Evolutionary conservation across 2,797 vertebrate genomes (phyloP).

Genomic region (Manis javanica): DNA sequence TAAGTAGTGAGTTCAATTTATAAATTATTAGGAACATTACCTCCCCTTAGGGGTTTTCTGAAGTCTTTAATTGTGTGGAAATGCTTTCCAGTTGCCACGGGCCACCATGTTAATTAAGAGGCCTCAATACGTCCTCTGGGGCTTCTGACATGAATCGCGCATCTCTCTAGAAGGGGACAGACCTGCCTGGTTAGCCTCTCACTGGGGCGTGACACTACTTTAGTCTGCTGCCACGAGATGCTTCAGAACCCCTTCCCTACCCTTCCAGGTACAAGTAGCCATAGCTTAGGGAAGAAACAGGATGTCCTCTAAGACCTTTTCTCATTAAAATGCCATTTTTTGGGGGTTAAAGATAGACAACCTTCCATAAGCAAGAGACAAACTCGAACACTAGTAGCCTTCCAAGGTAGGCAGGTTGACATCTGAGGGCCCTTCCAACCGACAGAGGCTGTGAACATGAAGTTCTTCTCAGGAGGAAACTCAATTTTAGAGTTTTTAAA

Average conservation of each 20-base stretch:
- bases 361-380: not conserved
- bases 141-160: not conserved
- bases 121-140: constrained; percentile 44
- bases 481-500: not conserved
- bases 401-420: not conserved
- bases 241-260: not conserved
- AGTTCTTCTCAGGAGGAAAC: not conserved
- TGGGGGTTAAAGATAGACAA: not conserved
- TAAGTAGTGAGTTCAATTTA: constrained; percentile 72
- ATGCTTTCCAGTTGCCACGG: constrained; percentile 71
- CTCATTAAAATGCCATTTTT: constrained; percentile 11
- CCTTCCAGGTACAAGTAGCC: not conserved
- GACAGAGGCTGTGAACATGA: not conserved
- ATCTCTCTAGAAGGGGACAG: not conserved
- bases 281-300: not conserved
- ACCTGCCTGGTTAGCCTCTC: not conserved
- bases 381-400: not conserved
- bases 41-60: constrained; percentile 67
- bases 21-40: constrained; percentile 78
- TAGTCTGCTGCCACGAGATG: not conserved
- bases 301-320: not conserved
- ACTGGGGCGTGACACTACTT: not conserved
- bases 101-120: constrained; percentile 74
- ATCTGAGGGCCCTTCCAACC: not conserved
- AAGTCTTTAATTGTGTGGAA: constrained; percentile 71